Percentiles rank a stretch among this genome's conserved stretches.
These are phyloP conservation scores for Zaprionus africanus DNA, from an alignment of 1,140 invertebrate species.

Conservation along the genomic window DNA sequence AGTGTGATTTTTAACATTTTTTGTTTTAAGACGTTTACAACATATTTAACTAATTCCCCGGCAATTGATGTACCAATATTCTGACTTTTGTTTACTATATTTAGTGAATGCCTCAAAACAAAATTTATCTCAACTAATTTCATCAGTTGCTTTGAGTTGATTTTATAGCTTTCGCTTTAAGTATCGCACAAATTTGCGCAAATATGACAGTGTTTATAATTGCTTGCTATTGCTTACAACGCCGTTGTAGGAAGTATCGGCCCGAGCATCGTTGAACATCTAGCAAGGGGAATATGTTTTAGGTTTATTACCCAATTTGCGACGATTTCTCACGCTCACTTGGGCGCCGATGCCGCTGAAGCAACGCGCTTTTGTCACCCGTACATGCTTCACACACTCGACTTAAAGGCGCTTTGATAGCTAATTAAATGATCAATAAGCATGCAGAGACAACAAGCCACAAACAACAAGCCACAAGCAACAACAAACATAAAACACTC, in stretches of 20 bases:
- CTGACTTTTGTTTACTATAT: neutral
- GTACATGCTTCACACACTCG: neutral
- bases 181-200: neutral
- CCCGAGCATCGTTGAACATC: neutral
- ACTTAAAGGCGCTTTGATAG: conserved; percentile 69
- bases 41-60: neutral
- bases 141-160: neutral
- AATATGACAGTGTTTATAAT: conserved; percentile 3
- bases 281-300: neutral
- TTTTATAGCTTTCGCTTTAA: neutral
- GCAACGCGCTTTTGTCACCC: conserved; percentile 19
- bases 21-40: neutral
- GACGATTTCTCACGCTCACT: conserved; percentile 28
- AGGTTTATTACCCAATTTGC: conserved; percentile 13
- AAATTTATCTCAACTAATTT: neutral
- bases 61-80: neutral
- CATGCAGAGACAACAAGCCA: conserved; percentile 34
- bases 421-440: conserved; percentile 78
- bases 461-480: conserved; percentile 25
- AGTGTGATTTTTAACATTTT: neutral
- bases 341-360: neutral
- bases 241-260: neutral
- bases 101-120: neutral
- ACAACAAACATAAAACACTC: conserved; percentile 22
- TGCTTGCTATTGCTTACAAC: neutral